phyloP scores from a whole-genome alignment of 2,797 vertebrate genomes.

The Otolemur crassicaudatus region DNA sequence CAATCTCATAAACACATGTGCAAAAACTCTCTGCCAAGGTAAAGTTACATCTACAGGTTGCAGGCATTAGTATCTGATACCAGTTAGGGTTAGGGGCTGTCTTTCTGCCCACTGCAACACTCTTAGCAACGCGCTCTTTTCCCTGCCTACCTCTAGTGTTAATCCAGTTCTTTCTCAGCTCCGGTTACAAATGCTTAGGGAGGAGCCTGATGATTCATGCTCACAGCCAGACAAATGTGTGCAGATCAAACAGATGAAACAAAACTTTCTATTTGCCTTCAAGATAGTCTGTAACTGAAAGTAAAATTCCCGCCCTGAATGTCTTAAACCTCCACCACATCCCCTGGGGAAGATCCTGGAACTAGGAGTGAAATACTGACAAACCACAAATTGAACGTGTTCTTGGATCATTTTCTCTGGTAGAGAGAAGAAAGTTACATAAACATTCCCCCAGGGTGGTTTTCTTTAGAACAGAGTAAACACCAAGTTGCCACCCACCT shows the following conservation, averaged over 20 bases:
- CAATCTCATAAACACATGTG: not conserved
- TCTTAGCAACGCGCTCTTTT: not conserved
- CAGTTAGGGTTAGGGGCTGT: not conserved
- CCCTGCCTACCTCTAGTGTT: not conserved
- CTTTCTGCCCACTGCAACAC: not conserved
- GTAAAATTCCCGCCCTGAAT: constrained; percentile 46
- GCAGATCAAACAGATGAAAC: constrained; percentile 61
- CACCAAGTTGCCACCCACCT: not conserved
- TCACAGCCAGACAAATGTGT: constrained; percentile 54
- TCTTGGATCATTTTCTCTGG: not conserved
- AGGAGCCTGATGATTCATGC: constrained; percentile 59
- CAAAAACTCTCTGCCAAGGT: not conserved
- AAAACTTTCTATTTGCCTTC: constrained; percentile 71
- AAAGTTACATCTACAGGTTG: not conserved
- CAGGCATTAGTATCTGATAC: not conserved
- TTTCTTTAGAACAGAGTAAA: constrained; percentile 28
- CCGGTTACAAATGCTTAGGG: not conserved
- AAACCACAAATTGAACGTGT: not conserved
- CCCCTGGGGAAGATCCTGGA: not conserved
- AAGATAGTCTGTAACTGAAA: constrained; percentile 18
- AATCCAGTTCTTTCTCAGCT: constrained; percentile 57
- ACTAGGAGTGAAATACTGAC: not conserved
- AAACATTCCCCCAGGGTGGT: not conserved
- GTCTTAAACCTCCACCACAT: constrained; percentile 3
- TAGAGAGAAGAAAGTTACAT: constrained; percentile 19